Evolutionary conservation across 2,888 invertebrate species (phyloP).

Genomic region (Mythimna vitellina): DNA sequence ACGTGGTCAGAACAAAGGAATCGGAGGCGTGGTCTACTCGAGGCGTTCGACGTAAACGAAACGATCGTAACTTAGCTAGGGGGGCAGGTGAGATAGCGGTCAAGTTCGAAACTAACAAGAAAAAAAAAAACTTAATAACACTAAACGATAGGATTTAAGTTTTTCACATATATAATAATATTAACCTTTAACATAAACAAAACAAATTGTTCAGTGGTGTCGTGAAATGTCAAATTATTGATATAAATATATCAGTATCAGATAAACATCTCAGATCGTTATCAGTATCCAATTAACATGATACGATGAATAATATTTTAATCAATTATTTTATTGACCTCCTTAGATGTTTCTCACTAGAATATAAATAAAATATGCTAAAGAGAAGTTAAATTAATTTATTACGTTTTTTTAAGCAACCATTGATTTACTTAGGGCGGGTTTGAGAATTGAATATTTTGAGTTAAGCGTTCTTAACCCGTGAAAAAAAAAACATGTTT

Average conservation of each 20-base stretch:
- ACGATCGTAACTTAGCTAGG: too few relatives aligned
- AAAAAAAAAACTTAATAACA: too few relatives aligned
- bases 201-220: not conserved
- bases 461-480: too few relatives aligned
- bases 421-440: too few relatives aligned
- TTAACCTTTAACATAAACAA: not conserved
- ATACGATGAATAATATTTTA: slow-evolving; percentile 32
- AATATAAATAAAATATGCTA: not conserved
- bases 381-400: too few relatives aligned
- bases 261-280: slow-evolving; percentile 43
- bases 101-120: too few relatives aligned
- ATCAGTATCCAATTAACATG: slow-evolving; percentile 14
- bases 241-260: slow-evolving; percentile 5
- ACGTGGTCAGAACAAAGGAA: too few relatives aligned
- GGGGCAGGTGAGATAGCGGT: too few relatives aligned
- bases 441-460: not conserved
- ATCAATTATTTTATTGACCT: slow-evolving; percentile 17
- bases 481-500: too few relatives aligned
- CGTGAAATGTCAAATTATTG: slow-evolving; percentile 30
- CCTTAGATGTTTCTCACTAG: not conserved
- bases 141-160: not conserved
- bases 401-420: too few relatives aligned
- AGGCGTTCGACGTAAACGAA: too few relatives aligned
- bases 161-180: not conserved
- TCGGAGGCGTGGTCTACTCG: too few relatives aligned